phyloP scores from a whole-genome alignment of 2,113 vertebrate genomes.

The Phylloscopus trochilus region DNA sequence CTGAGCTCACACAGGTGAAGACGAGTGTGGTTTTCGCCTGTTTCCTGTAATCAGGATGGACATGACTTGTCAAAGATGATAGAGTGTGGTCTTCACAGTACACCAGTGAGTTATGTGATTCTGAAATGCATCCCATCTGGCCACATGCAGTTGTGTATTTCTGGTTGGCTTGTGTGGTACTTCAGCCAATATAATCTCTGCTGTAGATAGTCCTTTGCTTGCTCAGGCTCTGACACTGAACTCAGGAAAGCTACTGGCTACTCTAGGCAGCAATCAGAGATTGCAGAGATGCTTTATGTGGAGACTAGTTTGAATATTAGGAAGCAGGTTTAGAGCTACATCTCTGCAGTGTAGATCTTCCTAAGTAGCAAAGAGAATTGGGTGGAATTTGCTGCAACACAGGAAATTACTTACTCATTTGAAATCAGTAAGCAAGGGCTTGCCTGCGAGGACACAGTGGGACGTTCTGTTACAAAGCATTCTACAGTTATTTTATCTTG shows the following conservation, averaged over 20 bases:
- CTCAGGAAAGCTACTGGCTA: neutral
- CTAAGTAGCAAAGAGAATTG: neutral
- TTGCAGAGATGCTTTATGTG: neutral
- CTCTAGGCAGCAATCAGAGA: neutral
- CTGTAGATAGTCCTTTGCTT: neutral
- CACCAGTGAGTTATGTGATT: neutral
- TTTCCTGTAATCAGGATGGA: neutral
- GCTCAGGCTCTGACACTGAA: neutral
- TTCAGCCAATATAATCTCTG: neutral
- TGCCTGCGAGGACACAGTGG: neutral
- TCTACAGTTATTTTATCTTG: neutral
- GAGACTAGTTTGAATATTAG: neutral
- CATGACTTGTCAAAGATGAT: neutral
- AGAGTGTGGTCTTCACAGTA: neutral
- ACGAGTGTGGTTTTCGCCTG: neutral
- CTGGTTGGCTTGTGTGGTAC: neutral
- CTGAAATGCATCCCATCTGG: neutral
- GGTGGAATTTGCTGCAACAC: neutral
- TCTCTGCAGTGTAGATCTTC: neutral
- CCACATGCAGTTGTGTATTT: neutral
- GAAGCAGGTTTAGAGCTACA: neutral
- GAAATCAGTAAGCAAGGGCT: neutral
- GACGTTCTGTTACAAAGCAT: neutral
- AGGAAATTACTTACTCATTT: neutral
- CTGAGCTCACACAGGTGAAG: neutral